Percentiles rank a stretch among this genome's conserved stretches.
Evolutionary conservation across 1,140 invertebrate species (phyloP).

Genomic region (Atta colombica): DNA sequence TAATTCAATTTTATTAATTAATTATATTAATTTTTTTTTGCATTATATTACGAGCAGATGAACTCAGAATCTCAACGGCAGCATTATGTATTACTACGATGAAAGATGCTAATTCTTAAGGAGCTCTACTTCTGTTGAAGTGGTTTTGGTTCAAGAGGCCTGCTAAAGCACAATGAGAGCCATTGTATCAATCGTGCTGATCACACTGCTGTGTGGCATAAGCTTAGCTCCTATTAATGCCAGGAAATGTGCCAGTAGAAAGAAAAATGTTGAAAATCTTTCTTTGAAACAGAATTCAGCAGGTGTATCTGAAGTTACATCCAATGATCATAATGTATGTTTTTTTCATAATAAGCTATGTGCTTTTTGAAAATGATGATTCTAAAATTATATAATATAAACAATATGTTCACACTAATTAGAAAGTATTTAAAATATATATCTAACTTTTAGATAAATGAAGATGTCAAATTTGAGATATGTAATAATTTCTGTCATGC

Average conservation of each 20-base stretch:
- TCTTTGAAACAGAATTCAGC: constrained; percentile 73
- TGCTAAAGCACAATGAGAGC: constrained; percentile 78
- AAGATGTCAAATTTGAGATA: constrained; percentile 77
- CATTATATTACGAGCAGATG: constrained; percentile 70
- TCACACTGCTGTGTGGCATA: constrained; percentile 73
- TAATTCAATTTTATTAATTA: neutral
- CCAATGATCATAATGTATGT: constrained; percentile 74
- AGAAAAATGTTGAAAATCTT: constrained; percentile 77
- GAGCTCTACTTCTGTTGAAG: constrained; percentile 74
- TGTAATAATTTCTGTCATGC: constrained; percentile 84
- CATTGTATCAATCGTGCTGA: constrained; percentile 77
- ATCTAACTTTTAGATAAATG: constrained; percentile 71
- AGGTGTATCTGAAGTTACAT: constrained; percentile 72
- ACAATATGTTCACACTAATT: neutral
- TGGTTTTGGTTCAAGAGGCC: constrained; percentile 75
- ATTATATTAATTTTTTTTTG: constrained; percentile 22
- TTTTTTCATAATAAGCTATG: constrained; percentile 48
- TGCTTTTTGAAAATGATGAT: constrained; percentile 8
- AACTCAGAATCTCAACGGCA: constrained; percentile 65
- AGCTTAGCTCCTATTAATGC: constrained; percentile 74
- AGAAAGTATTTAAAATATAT: constrained; percentile 2
- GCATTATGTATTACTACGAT: constrained; percentile 68
- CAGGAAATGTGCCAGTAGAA: constrained; percentile 79
- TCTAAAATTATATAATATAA: constrained; percentile 10
- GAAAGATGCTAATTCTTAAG: constrained; percentile 77